These are phyloP conservation scores for Thaleichthys pacificus DNA, from an alignment of 2,797 vertebrate species.

Conservation along the genomic window DNA sequence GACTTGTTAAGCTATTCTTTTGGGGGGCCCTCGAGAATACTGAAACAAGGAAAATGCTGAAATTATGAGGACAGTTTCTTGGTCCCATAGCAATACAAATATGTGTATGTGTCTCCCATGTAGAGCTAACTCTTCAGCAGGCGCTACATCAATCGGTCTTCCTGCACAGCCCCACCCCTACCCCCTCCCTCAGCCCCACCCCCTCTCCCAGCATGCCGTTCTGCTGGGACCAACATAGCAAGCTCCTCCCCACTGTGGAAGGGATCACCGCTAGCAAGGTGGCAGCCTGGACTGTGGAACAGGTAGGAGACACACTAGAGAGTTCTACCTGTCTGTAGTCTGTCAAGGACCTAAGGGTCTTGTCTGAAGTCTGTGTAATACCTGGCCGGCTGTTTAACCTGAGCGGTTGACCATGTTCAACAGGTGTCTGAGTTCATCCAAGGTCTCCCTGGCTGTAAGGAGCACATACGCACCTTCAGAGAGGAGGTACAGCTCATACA, in stretches of 20 bases:
- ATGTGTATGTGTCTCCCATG: neutral
- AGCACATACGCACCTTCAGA: constrained; percentile 84
- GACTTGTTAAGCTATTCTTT: neutral
- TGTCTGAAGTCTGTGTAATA: neutral
- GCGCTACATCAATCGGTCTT: constrained; percentile 78
- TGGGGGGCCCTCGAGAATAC: no score
- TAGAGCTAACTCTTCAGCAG: constrained; percentile 65
- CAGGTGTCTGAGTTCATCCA: constrained; percentile 83
- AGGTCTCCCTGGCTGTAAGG: constrained; percentile 84
- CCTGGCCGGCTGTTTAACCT: neutral
- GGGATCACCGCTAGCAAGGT: constrained; percentile 85
- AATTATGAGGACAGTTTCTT: no score
- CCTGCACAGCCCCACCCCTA: constrained; percentile 75
- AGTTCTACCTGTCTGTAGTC: no score
- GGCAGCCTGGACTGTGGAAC: constrained; percentile 84
- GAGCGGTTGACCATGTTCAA: constrained; percentile 6
- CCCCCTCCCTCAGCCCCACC: constrained; percentile 72
- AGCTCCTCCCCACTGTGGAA: constrained; percentile 83
- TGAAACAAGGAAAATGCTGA: no score
- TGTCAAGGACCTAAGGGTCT: neutral
- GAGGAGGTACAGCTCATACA: constrained; percentile 74
- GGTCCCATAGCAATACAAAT: no score
- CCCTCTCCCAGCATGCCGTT: constrained; percentile 76
- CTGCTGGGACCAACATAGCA: constrained; percentile 86
- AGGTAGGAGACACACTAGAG: constrained; percentile 59